A percentile compares a stretch with the other conserved stretches of the same genome.
Conservation (phyloP, 2,888 invertebrate genomes). For the Ecdyonurus torrentis region DNA sequence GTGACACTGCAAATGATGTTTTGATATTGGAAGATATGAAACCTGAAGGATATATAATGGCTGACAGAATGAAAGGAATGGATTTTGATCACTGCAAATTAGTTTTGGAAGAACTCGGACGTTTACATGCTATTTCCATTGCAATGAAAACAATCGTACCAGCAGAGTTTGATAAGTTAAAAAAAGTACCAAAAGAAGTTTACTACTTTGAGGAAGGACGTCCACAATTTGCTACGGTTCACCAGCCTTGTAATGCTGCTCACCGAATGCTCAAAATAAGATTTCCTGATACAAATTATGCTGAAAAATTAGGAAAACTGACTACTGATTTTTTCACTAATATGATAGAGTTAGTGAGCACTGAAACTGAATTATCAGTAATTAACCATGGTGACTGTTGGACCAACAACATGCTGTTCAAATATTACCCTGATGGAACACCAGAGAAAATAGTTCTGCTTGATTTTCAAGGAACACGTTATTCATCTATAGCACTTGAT, state of each 20-base stretch:
- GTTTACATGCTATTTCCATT: conserved; percentile 11
- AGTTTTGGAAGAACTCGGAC: conserved; percentile 14
- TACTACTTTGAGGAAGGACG: not conserved
- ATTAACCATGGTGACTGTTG: conserved; percentile 12
- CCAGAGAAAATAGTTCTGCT: conserved; percentile 13
- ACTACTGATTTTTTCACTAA: not conserved
- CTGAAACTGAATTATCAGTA: conserved; percentile 7
- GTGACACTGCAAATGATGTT: not conserved
- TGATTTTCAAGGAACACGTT: conserved; percentile 16
- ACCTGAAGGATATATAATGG: conserved; percentile 14
- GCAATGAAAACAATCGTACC: conserved; percentile 7
- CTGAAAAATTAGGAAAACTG: not conserved
- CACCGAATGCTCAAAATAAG: not conserved
- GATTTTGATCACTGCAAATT: conserved; percentile 13
- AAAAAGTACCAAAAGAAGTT: not conserved
- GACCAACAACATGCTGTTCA: conserved; percentile 12
- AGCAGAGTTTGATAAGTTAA: not conserved
- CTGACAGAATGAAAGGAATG: conserved; percentile 11
- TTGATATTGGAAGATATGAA: conserved; percentile 15
- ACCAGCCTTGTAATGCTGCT: not conserved
- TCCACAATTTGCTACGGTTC: not conserved
- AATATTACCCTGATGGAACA: conserved; percentile 6
- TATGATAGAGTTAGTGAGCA: not conserved
- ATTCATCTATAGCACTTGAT: conserved; percentile 13
- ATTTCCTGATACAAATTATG: not conserved